Percentiles rank a stretch among this genome's conserved stretches.
Evolutionary conservation across 2,113 vertebrate species (phyloP).

Genomic region (Syngnathus typhle): DNA sequence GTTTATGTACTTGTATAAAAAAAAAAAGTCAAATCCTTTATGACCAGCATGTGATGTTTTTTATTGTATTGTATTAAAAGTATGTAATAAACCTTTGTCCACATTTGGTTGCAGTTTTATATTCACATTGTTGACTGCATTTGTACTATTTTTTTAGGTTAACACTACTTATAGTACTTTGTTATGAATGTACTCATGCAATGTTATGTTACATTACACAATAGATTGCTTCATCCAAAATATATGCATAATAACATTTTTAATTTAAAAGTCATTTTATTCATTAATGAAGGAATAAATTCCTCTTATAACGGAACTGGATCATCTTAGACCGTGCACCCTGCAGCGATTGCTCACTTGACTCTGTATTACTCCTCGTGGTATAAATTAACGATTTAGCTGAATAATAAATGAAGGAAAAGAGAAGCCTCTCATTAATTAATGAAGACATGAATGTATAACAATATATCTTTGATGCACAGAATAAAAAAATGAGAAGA

Average conservation of each 20-base stretch:
- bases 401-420: constrained; percentile 3
- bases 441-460: neutral
- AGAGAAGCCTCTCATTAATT: neutral
- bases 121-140: neutral
- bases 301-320: constrained; percentile 51
- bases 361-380: constrained; percentile 50
- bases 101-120: neutral
- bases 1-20: neutral
- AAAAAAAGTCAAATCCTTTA: neutral
- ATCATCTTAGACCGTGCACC: constrained; percentile 77
- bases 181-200: neutral
- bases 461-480: constrained; percentile 17
- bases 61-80: neutral
- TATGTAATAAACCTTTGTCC: neutral
- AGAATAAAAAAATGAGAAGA: constrained; percentile 41
- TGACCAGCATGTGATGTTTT: too few relatives aligned
- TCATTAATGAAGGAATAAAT: neutral
- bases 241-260: neutral
- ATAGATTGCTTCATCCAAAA: neutral
- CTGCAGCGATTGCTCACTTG: constrained; percentile 72
- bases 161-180: too few relatives aligned
- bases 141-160: too few relatives aligned
- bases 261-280: neutral
- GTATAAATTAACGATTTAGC: constrained; percentile 2
- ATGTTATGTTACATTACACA: neutral